Conservation (phyloP, 2,888 invertebrate genomes). For the Gastrophysa polygoni region DNA sequence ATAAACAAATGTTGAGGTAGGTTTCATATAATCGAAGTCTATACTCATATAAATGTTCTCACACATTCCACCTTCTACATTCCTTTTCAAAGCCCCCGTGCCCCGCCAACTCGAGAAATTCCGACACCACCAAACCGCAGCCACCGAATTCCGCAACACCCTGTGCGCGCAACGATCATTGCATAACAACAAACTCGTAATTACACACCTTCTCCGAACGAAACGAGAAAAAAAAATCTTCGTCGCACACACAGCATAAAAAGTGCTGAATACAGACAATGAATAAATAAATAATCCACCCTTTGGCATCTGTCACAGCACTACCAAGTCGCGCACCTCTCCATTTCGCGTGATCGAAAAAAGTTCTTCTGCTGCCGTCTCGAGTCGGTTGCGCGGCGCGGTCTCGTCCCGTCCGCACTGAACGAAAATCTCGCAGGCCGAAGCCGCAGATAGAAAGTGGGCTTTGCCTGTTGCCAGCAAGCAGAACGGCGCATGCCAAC, state of each 20-base stretch:
- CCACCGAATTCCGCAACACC: conserved; percentile 7
- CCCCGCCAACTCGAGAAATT: not conserved
- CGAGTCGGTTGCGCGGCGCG: too few species aligned
- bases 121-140: not conserved
- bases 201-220: conserved; percentile 25
- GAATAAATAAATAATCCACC: too few species aligned
- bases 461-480: conserved; percentile 47
- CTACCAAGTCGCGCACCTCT: too few species aligned
- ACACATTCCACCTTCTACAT: too few species aligned
- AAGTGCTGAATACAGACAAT: not conserved
- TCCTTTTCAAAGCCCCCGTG: too few species aligned
- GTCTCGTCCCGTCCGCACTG: too few species aligned
- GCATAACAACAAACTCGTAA: conserved; percentile 22
- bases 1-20: too few species aligned
- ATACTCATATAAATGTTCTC: too few species aligned
- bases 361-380: conserved; percentile 7
- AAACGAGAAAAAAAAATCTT: conserved; percentile 13
- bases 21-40: too few species aligned
- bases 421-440: conserved; percentile 19
- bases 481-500: conserved; percentile 15
- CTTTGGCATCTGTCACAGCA: too few species aligned
- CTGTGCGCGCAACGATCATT: conserved; percentile 4
- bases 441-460: conserved; percentile 53
- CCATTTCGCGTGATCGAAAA: not conserved
- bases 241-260: conserved; percentile 27